These are phyloP conservation scores for Drosophila pegasa DNA, from an alignment of 2,888 invertebrate genomes.

Conservation along the genomic window DNA sequence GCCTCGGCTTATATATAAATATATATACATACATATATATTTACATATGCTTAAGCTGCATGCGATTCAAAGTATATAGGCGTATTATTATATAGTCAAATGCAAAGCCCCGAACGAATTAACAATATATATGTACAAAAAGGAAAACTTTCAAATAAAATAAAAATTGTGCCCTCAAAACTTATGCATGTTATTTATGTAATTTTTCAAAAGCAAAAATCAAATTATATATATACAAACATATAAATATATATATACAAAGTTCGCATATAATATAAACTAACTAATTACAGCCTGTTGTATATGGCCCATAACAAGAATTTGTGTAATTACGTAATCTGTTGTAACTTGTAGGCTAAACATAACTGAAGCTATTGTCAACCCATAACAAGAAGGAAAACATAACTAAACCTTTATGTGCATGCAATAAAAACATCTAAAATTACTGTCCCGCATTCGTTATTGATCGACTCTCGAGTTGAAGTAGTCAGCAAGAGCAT, in stretches of 20 bases:
- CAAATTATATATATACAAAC: conserved; percentile 20
- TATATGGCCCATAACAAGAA: conserved; percentile 52
- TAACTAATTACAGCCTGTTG: conserved; percentile 44
- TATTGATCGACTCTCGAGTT: not conserved
- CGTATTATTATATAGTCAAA: conserved; percentile 3
- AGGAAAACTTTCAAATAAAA: conserved; percentile 41
- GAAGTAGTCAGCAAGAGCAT: too few species aligned
- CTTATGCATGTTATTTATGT: conserved; percentile 53
- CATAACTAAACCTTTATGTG: conserved; percentile 77
- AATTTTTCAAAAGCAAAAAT: conserved; percentile 30
- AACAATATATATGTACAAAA: conserved; percentile 61
- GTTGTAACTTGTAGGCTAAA: conserved; percentile 73
- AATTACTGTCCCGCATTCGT: conserved; percentile 12
- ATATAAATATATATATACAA: conserved; percentile 35
- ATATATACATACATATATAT: conserved; percentile 16
- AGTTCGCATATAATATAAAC: conserved; percentile 46
- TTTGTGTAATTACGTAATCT: conserved; percentile 63
- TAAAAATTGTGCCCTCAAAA: conserved; percentile 38
- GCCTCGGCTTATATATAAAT: conserved; percentile 21
- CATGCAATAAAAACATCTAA: conserved; percentile 76
- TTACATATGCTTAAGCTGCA: conserved; percentile 30
- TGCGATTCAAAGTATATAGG: conserved; percentile 43
- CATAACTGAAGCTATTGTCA: conserved; percentile 46
- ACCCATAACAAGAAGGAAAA: conserved; percentile 46
- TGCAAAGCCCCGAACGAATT: conserved; percentile 10